Percentiles rank a stretch among this genome's conserved stretches.
Evolutionary conservation across 2,888 invertebrate genomes (phyloP).

Genomic region (Temnothorax ravouxi): DNA sequence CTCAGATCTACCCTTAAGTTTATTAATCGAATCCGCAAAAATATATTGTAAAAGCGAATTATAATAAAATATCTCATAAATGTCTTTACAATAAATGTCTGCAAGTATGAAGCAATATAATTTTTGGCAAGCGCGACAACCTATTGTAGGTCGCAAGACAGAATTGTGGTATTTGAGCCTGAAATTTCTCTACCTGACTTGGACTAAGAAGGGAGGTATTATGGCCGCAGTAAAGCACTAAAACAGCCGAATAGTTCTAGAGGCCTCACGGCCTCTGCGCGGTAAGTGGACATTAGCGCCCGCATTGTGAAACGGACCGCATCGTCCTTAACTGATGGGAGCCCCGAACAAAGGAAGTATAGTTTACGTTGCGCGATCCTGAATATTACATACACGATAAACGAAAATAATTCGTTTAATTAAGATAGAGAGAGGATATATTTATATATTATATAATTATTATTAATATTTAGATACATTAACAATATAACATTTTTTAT

Average conservation of each 20-base stretch:
- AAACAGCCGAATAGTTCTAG: conserved; percentile 74
- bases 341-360: conserved; percentile 64
- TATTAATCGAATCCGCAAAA: neutral
- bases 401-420: conserved; percentile 2
- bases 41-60: neutral
- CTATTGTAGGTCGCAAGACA: conserved; percentile 57
- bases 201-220: conserved; percentile 68
- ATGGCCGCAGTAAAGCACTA: conserved; percentile 78
- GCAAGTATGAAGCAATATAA: conserved; percentile 16
- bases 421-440: neutral
- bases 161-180: conserved; percentile 48
- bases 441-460: neutral
- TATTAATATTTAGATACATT: neutral
- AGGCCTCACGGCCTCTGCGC: conserved; percentile 60
- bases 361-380: conserved; percentile 8
- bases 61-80: neutral
- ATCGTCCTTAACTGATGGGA: conserved; percentile 63
- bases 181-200: conserved; percentile 68
- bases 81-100: conserved; percentile 7
- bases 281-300: conserved; percentile 80
- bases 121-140: conserved; percentile 25
- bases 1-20: neutral
- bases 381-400: neutral
- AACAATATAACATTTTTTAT: neutral
- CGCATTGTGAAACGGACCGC: conserved; percentile 81